Conservation (phyloP, 1,140 invertebrate species). For the Octopus sinensis region DNA sequence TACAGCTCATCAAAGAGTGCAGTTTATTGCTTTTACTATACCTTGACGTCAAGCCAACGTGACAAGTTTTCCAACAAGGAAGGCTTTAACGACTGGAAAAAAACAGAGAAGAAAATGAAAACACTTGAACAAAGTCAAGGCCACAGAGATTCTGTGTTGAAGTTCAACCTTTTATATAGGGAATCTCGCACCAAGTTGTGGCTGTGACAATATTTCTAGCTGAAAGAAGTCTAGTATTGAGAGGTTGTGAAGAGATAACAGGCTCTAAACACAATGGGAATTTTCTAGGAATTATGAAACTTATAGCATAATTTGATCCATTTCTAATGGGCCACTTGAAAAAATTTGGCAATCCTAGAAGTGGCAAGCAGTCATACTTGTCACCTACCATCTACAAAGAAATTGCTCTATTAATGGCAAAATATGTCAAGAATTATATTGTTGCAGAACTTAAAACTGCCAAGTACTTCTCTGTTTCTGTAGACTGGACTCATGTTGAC, state of each 20-base stretch:
- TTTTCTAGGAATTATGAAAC: slow-evolving; percentile 9
- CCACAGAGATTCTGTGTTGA: not conserved
- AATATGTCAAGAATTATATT: no score
- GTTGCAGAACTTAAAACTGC: no score
- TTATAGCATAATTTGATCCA: not conserved
- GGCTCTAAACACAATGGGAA: not conserved
- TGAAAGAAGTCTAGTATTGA: not conserved
- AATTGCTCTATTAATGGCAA: no score
- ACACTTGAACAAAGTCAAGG: not conserved
- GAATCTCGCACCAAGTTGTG: not conserved
- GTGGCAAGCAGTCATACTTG: no score
- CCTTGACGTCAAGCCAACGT: not conserved
- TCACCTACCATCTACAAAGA: no score
- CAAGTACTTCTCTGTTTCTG: no score
- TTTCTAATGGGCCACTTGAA: no score
- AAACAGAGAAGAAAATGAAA: not conserved
- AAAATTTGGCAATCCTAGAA: no score
- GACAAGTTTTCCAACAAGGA: not conserved
- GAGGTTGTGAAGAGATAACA: not conserved
- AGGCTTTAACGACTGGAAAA: not conserved
- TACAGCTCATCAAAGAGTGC: not conserved
- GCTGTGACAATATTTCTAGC: not conserved
- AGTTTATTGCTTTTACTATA: not conserved
- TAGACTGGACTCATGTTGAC: no score
- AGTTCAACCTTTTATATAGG: not conserved